Percentiles rank a stretch among this genome's conserved stretches.
Evolutionary conservation across 2,888 invertebrate genomes (phyloP).

Genomic region (Griposia aprilina): DNA sequence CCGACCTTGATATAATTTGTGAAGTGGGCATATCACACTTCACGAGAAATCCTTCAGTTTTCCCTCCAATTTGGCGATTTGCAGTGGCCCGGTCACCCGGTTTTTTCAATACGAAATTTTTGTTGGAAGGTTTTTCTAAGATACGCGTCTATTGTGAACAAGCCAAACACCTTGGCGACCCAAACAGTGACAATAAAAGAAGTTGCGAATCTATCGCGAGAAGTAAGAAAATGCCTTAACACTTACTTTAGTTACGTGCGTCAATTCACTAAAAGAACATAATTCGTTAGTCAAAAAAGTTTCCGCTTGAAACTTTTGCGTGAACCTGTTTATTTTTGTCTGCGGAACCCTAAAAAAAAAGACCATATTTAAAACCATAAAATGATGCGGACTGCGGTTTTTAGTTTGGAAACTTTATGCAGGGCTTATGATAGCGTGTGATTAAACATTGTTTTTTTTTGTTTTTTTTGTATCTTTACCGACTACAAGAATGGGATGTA

Average conservation of each 20-base stretch:
- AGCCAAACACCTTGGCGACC: background rate
- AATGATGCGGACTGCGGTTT: background rate
- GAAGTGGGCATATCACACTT: background rate
- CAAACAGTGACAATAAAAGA: background rate
- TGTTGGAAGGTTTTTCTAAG: background rate
- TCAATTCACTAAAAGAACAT: background rate
- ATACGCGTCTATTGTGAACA: background rate
- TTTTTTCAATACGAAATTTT: background rate
- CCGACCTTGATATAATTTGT: background rate
- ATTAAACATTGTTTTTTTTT: background rate
- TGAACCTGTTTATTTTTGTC: too few relatives aligned
- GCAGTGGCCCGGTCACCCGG: background rate
- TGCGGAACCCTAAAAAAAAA: background rate
- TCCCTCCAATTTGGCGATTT: background rate
- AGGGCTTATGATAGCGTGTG: background rate
- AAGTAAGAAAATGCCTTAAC: background rate
- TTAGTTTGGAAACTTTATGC: background rate
- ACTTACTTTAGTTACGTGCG: background rate
- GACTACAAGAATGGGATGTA: background rate
- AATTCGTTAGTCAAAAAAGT: background rate
- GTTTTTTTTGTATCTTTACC: too few relatives aligned
- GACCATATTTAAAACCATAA: background rate
- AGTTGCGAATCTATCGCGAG: background rate
- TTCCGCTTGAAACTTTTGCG: background rate
- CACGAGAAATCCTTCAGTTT: background rate